Percentiles rank a stretch among this genome's conserved stretches.
These are phyloP conservation scores for Neodiprion virginianus DNA, from an alignment of 1,140 invertebrate species.

Conservation along the genomic window DNA sequence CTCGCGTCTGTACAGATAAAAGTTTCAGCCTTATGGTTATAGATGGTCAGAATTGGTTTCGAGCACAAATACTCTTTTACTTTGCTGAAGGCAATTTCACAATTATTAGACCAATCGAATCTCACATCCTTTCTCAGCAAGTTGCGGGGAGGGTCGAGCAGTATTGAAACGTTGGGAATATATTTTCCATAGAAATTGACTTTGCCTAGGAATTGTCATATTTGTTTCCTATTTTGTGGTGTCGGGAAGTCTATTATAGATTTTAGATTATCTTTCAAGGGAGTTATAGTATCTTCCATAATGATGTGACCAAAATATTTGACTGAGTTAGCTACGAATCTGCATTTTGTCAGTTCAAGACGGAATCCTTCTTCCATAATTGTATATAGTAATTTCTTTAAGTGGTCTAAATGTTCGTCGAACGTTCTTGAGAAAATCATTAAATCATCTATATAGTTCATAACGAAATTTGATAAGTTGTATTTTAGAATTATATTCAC, in stretches of 20 bases:
- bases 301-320: slow-evolving; percentile 23
- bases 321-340: slow-evolving; percentile 17
- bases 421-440: slow-evolving; percentile 36
- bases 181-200: neutral
- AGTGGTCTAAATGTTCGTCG: slow-evolving; percentile 31
- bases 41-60: slow-evolving; percentile 8
- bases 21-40: neutral
- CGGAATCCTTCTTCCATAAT: slow-evolving; percentile 28
- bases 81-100: neutral
- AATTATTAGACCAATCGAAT: slow-evolving; percentile 13
- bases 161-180: neutral
- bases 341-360: slow-evolving; percentile 18
- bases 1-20: slow-evolving; percentile 17
- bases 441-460: slow-evolving; percentile 32
- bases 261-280: slow-evolving; percentile 26
- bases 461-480: slow-evolving; percentile 28
- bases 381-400: slow-evolving; percentile 26
- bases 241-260: slow-evolving; percentile 28
- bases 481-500: slow-evolving; percentile 34
- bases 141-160: slow-evolving; percentile 10
- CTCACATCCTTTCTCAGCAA: slow-evolving; percentile 11
- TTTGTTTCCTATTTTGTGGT: slow-evolving; percentile 28
- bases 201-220: slow-evolving; percentile 15
- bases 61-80: slow-evolving; percentile 16
- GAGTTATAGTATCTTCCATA: slow-evolving; percentile 17